phyloP scores from a whole-genome alignment of 1,140 invertebrate genomes.

The Cyphomyrmex costatus region DNA sequence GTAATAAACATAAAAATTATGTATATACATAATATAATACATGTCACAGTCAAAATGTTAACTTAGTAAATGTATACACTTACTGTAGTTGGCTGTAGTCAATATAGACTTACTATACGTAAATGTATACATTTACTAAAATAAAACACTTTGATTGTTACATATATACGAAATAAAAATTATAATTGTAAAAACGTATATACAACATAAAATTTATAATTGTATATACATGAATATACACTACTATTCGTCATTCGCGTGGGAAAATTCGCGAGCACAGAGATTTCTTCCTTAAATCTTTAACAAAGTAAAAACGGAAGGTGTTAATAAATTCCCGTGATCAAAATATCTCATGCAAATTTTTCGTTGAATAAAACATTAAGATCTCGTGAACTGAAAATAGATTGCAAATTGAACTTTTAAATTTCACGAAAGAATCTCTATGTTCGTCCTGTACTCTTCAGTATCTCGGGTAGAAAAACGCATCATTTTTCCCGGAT shows the following conservation, averaged over 20 bases:
- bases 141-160: too few species aligned
- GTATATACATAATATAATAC: not conserved
- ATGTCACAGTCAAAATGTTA: too few species aligned
- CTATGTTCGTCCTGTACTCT: not conserved
- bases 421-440: not conserved
- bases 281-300: constrained; percentile 4
- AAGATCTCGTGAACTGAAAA: not conserved
- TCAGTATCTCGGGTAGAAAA: not conserved
- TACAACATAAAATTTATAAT: too few species aligned
- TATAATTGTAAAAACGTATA: too few species aligned
- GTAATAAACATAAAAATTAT: not conserved
- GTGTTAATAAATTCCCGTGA: not conserved
- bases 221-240: not conserved
- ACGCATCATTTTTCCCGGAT: not conserved
- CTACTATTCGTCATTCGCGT: not conserved
- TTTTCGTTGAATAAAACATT: not conserved
- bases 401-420: not conserved
- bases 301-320: too few species aligned
- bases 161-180: too few species aligned
- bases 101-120: too few species aligned
- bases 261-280: not conserved
- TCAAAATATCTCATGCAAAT: not conserved
- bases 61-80: too few species aligned
- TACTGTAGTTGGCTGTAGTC: too few species aligned
- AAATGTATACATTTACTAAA: too few species aligned